Percentiles rank a stretch among this genome's conserved stretches.
These are phyloP conservation scores for Caenorhabditis briggsae DNA, from an alignment of 1,140 invertebrate genomes.

Conservation along the genomic window DNA sequence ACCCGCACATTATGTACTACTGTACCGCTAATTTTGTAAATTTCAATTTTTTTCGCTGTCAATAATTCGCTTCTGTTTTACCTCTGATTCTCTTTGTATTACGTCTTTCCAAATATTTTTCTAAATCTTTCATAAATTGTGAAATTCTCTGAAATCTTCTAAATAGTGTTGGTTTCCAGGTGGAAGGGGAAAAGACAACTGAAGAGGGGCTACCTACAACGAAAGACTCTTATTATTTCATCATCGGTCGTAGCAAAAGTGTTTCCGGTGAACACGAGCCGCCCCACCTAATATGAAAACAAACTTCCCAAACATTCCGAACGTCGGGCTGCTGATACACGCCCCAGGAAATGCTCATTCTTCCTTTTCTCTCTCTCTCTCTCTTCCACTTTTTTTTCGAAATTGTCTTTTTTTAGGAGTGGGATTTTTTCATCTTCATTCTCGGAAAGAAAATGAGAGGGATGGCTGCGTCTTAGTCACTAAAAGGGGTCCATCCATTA, in stretches of 20 bases:
- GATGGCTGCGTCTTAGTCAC: background rate
- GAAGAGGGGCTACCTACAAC: conserved; percentile 7
- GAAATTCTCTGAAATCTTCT: background rate
- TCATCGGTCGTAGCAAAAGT: conserved; percentile 46
- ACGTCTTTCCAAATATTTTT: background rate
- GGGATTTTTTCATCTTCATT: background rate
- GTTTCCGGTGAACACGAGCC: conserved; percentile 49
- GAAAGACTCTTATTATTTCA: conserved; percentile 42
- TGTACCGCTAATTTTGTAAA: background rate
- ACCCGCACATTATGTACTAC: too few species aligned
- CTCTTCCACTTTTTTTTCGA: background rate
- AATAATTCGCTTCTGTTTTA: background rate
- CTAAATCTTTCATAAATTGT: background rate
- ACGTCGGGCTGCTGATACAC: conserved; percentile 29
- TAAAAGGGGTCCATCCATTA: conserved; percentile 33
- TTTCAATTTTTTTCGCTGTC: background rate
- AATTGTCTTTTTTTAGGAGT: background rate
- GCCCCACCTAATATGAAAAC: conserved; percentile 42
- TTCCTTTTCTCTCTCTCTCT: background rate
- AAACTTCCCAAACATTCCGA: conserved; percentile 32
- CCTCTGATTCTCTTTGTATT: conserved; percentile 12
- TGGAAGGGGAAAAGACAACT: background rate
- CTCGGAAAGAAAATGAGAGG: conserved; percentile 30
- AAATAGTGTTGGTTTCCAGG: background rate
- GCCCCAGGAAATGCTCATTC: conserved; percentile 13